Evolutionary conservation across 2,888 invertebrate genomes (phyloP).

Genomic region (Lepidochrysops patricia): DNA sequence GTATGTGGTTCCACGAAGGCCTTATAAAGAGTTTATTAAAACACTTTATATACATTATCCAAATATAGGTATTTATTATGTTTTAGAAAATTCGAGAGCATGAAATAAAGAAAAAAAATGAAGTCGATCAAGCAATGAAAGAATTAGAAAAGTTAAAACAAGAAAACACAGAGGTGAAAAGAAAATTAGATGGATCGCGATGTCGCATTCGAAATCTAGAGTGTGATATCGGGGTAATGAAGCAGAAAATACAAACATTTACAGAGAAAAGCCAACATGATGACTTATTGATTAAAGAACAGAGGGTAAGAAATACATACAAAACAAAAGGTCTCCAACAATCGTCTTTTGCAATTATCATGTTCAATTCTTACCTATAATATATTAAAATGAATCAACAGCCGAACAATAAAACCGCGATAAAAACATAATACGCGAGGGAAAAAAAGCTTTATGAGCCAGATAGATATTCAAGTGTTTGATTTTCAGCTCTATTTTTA

Average conservation of each 20-base stretch:
- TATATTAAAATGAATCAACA: too few species aligned
- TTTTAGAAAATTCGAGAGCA: conserved; percentile 62
- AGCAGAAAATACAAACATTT: conserved; percentile 75
- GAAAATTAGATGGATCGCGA: conserved; percentile 78
- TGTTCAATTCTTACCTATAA: too few species aligned
- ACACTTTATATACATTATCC: too few species aligned
- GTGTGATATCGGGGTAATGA: conserved; percentile 73
- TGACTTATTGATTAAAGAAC: conserved; percentile 75
- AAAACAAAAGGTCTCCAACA: neutral
- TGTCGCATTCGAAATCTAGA: conserved; percentile 81
- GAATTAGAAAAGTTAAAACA: conserved; percentile 71
- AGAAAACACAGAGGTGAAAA: conserved; percentile 75
- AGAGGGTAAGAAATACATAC: conserved; percentile 63
- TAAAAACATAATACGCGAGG: too few species aligned
- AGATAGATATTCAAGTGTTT: too few species aligned
- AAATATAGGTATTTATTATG: too few species aligned
- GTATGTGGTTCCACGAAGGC: too few species aligned
- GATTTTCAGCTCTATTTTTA: too few species aligned
- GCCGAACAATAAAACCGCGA: too few species aligned
- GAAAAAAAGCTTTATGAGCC: too few species aligned
- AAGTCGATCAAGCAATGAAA: conserved; percentile 74
- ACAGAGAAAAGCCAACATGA: conserved; percentile 78
- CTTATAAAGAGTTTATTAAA: too few species aligned
- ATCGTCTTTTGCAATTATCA: too few species aligned
- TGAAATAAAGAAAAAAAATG: conserved; percentile 72